phyloP scores from a whole-genome alignment of 2,113 vertebrate species.

The Glaucidium brasilianum region DNA sequence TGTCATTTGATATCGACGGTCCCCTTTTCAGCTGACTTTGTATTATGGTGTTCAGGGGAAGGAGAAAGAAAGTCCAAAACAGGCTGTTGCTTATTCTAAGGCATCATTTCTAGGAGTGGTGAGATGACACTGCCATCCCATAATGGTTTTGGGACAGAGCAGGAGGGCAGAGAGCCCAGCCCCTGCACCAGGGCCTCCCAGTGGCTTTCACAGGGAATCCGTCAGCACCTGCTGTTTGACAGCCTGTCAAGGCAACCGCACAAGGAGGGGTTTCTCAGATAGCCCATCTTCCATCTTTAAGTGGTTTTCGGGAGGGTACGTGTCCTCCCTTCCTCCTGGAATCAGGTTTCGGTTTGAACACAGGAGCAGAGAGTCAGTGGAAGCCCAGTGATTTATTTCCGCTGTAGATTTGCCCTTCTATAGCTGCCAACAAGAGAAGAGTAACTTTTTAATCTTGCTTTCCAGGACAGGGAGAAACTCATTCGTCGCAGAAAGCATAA shows the following conservation, averaged over 20 bases:
- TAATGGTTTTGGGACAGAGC: neutral
- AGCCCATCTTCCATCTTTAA: neutral
- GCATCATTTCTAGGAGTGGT: neutral
- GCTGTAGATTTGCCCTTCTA: neutral
- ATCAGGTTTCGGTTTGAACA: neutral
- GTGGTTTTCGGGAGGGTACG: neutral
- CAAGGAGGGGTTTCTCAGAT: neutral
- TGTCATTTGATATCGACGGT: neutral
- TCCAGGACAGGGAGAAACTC: conserved; percentile 94
- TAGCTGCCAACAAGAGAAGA: neutral
- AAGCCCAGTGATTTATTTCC: neutral
- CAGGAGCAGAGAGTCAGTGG: neutral
- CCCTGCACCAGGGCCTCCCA: neutral
- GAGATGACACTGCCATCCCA: neutral
- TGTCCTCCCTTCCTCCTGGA: neutral
- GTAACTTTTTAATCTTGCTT: conserved; percentile 34
- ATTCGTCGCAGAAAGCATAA: conserved; percentile 94
- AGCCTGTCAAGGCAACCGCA: neutral
- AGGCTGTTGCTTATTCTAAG: neutral
- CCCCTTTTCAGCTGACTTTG: neutral
- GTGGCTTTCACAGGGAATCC: neutral
- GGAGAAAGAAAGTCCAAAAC: neutral
- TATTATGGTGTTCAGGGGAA: neutral
- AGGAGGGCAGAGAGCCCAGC: neutral
- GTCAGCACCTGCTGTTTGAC: neutral